Evolutionary conservation across 1,140 invertebrate genomes (phyloP).

Genomic region (Lutraria rhynchaena): DNA sequence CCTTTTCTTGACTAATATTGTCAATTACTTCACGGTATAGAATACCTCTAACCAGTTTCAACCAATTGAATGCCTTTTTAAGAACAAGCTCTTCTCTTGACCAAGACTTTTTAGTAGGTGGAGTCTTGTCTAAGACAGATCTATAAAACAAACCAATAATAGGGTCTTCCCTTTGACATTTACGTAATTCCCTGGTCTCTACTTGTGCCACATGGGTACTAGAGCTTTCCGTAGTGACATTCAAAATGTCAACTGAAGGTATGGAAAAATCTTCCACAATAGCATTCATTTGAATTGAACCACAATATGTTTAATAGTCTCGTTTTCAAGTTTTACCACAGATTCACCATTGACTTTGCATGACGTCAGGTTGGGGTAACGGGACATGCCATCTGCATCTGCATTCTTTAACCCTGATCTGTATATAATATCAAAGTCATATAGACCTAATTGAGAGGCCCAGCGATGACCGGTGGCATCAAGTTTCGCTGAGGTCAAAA

Average conservation of each 20-base stretch:
- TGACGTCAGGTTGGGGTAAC: too few relatives aligned
- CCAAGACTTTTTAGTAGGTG: not conserved
- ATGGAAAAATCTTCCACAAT: too few relatives aligned
- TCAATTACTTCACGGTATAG: constrained; percentile 18
- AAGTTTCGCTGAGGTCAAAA: not conserved
- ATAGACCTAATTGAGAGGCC: not conserved
- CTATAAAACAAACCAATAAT: constrained; percentile 1
- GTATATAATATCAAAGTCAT: not conserved
- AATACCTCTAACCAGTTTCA: constrained; percentile 25
- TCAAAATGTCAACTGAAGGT: too few relatives aligned
- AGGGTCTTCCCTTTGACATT: constrained; percentile 16
- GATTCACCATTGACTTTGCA: too few relatives aligned
- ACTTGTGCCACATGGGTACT: constrained; percentile 37
- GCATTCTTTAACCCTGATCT: not conserved
- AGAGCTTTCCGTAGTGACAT: too few relatives aligned
- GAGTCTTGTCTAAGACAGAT: constrained; percentile 10
- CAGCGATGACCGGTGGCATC: not conserved
- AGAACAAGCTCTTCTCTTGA: not conserved
- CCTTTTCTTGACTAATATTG: too few relatives aligned
- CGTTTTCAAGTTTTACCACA: too few relatives aligned
- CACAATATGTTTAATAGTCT: too few relatives aligned
- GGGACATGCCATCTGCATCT: too few relatives aligned
- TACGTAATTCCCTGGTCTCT: constrained; percentile 15
- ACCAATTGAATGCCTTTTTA: constrained; percentile 6
- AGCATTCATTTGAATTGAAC: too few relatives aligned